Percentiles rank a stretch among this genome's conserved stretches.
Conservation (phyloP, 2,113 vertebrate species). For the Chunga burmeisteri region DNA sequence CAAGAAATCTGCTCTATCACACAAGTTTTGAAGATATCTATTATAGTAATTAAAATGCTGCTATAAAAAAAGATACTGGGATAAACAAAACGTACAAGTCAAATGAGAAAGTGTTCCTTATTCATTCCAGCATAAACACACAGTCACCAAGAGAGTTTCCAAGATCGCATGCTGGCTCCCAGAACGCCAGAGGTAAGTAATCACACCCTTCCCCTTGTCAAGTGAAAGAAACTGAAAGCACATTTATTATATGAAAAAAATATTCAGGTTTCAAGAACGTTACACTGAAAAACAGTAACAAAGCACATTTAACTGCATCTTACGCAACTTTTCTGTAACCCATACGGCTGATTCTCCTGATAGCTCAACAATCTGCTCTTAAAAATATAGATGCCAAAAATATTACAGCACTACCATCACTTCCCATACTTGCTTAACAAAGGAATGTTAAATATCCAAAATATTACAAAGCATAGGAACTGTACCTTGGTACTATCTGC, state of each 20-base stretch:
- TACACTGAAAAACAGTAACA: neutral
- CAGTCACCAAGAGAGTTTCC: neutral
- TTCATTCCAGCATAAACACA: neutral
- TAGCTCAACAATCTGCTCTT: neutral
- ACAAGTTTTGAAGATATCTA: neutral
- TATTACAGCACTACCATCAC: neutral
- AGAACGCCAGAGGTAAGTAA: neutral
- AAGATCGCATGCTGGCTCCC: neutral
- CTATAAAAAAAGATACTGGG: neutral
- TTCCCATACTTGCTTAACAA: neutral
- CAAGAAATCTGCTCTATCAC: neutral
- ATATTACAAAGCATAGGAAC: neutral
- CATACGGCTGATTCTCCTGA: neutral
- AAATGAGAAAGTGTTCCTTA: neutral
- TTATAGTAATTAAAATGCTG: neutral
- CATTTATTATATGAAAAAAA: neutral
- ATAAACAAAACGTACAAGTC: neutral
- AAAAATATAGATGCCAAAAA: neutral
- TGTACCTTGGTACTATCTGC: constrained; percentile 92
- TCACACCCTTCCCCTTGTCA: neutral
- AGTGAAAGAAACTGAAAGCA: neutral
- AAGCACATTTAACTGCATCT: neutral
- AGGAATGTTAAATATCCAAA: neutral
- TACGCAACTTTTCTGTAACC: neutral
- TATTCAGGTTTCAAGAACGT: neutral